phyloP scores from a whole-genome alignment of 2,113 vertebrate species.

The Australoheros scitulus region DNA sequence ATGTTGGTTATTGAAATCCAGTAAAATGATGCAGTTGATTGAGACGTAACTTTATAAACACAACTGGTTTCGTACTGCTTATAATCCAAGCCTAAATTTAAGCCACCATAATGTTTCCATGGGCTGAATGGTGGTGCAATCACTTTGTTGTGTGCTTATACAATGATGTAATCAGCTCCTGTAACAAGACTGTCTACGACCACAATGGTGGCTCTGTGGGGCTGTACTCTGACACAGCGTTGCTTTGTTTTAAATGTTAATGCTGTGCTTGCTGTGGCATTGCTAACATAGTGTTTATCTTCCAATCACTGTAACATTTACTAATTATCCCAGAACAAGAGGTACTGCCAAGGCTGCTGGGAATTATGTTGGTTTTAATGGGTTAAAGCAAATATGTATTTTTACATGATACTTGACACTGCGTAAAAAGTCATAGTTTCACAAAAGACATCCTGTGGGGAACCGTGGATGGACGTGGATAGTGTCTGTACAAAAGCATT shows the following conservation, averaged over 20 bases:
- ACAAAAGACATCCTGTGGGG: background rate
- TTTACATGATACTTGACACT: background rate
- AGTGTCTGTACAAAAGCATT: background rate
- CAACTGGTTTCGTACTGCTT: background rate
- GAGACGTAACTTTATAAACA: background rate
- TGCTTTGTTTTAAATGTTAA: background rate
- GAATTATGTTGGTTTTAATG: rapidly evolving
- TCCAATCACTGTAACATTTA: background rate
- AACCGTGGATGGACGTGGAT: background rate
- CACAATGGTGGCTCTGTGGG: background rate
- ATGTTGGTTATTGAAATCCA: background rate
- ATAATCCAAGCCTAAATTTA: background rate
- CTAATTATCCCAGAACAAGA: background rate
- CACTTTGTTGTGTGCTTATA: background rate
- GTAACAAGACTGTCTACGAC: background rate
- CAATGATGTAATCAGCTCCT: background rate
- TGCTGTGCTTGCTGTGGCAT: background rate
- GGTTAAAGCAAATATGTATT: background rate
- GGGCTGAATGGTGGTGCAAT: background rate
- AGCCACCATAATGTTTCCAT: background rate
- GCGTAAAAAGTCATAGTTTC: background rate
- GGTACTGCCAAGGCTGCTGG: background rate
- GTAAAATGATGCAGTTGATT: rapidly evolving
- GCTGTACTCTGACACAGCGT: background rate
- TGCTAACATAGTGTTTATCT: background rate